phyloP scores from a whole-genome alignment of 2,888 invertebrate genomes.

The Girardia tigrina region DNA sequence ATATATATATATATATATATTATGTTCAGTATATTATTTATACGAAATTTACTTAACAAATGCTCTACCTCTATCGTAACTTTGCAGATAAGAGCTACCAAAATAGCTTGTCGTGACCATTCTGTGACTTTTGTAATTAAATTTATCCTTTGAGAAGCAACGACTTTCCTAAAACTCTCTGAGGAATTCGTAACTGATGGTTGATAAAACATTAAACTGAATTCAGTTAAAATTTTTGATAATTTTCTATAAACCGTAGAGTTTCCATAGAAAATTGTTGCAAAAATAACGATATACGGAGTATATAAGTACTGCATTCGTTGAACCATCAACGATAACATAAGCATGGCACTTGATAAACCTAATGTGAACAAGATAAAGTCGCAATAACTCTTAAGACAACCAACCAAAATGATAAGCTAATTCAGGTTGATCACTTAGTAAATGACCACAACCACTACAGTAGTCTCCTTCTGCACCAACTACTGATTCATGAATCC shows the following conservation, averaged over 20 bases:
- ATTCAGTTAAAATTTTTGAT: neutral
- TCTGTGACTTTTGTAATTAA: neutral
- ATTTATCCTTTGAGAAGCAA: neutral
- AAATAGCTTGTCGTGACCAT: neutral
- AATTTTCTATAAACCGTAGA: neutral
- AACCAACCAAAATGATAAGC: neutral
- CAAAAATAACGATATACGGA: neutral
- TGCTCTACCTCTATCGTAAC: neutral
- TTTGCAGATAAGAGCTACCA: neutral
- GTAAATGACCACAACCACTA: slow-evolving; percentile 14
- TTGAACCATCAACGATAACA: neutral
- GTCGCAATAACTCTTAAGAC: too few relatives aligned
- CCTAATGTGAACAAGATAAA: too few relatives aligned
- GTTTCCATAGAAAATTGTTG: neutral
- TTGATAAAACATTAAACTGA: neutral
- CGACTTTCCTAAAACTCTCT: neutral
- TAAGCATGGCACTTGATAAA: neutral
- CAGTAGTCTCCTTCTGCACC: neutral
- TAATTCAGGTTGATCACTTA: neutral
- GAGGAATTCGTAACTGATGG: neutral
- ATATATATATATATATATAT: too few relatives aligned
- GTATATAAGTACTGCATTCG: slow-evolving; percentile 1
- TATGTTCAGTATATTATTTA: too few relatives aligned
- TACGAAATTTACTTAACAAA: too few relatives aligned
- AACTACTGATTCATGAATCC: slow-evolving; percentile 12